Percentiles rank a stretch among this genome's conserved stretches.
These are phyloP conservation scores for Acrocephalus scirpaceus DNA, from an alignment of 2,797 vertebrate species.

Conservation along the genomic window DNA sequence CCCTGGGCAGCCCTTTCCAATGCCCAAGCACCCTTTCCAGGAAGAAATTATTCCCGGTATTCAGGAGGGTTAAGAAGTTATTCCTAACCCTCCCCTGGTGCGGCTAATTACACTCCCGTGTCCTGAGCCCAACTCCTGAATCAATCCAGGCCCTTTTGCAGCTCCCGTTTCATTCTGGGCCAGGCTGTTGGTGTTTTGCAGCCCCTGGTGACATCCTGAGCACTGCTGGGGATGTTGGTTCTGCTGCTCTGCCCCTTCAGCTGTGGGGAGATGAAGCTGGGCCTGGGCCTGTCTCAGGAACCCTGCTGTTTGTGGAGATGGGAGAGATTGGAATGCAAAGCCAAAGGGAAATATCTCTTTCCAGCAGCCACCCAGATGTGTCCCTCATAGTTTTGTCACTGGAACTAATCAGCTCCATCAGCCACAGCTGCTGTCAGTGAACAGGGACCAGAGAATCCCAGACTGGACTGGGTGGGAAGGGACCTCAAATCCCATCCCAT, in stretches of 20 bases:
- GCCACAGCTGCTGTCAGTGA: background rate
- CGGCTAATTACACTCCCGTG: accelerated
- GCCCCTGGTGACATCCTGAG: background rate
- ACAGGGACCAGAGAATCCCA: background rate
- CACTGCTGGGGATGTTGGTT: accelerated
- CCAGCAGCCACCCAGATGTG: background rate
- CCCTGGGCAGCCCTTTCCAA: background rate
- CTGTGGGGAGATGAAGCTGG: background rate
- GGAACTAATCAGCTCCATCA: background rate
- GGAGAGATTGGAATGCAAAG: background rate
- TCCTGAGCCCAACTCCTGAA: background rate
- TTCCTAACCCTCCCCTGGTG: background rate
- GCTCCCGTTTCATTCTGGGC: background rate
- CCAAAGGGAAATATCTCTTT: background rate
- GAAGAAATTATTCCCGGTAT: background rate
- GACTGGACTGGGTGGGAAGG: background rate
- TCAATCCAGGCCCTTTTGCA: background rate
- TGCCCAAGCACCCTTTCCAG: background rate
- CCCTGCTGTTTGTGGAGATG: background rate
- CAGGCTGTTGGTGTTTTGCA: background rate
- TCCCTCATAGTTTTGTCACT: background rate
- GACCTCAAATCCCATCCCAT: background rate
- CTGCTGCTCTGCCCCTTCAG: background rate
- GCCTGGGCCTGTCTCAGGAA: background rate
- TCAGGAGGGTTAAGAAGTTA: background rate